Percentiles rank a stretch among this genome's conserved stretches.
These are phyloP conservation scores for Choristoneura rosaceana DNA, from an alignment of 2,888 invertebrate species.

Conservation along the genomic window DNA sequence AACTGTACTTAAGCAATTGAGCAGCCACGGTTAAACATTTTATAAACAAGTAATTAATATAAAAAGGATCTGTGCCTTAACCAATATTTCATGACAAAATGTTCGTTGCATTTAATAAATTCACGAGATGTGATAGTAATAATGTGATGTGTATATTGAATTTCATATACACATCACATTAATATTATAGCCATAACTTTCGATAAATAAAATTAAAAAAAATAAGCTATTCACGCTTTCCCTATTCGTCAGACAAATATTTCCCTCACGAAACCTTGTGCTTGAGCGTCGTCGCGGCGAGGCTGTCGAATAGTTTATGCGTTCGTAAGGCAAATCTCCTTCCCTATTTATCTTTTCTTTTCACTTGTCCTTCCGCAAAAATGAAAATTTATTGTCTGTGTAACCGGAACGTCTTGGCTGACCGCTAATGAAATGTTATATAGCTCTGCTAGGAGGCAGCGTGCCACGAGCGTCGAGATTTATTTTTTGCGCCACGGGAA, in stretches of 20 bases:
- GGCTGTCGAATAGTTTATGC: conserved; percentile 61
- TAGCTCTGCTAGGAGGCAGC: conserved; percentile 39
- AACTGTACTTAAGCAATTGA: neutral
- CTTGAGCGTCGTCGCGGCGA: conserved; percentile 44
- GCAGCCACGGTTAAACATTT: neutral
- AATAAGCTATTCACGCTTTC: conserved; percentile 11
- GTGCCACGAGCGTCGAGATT: conserved; percentile 28
- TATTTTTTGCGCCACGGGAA: conserved; percentile 39
- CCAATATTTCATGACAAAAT: conserved; percentile 10
- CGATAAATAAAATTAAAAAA: conserved; percentile 26
- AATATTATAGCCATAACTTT: no score
- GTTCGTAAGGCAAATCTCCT: conserved; percentile 64
- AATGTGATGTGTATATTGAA: no score
- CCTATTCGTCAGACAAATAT: conserved; percentile 65
- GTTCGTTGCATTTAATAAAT: conserved; percentile 31
- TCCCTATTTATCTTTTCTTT: conserved; percentile 77
- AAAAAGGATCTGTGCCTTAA: conserved; percentile 1
- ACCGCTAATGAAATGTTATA: conserved; percentile 44
- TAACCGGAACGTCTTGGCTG: conserved; percentile 42
- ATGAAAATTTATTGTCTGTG: conserved; percentile 79
- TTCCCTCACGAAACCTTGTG: conserved; percentile 50
- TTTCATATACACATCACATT: no score
- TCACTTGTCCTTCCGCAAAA: conserved; percentile 78
- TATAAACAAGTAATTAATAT: neutral
- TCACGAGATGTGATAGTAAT: neutral